These are phyloP conservation scores for Xenopus laevis DNA, from an alignment of 2,113 vertebrate species.

Conservation along the genomic window DNA sequence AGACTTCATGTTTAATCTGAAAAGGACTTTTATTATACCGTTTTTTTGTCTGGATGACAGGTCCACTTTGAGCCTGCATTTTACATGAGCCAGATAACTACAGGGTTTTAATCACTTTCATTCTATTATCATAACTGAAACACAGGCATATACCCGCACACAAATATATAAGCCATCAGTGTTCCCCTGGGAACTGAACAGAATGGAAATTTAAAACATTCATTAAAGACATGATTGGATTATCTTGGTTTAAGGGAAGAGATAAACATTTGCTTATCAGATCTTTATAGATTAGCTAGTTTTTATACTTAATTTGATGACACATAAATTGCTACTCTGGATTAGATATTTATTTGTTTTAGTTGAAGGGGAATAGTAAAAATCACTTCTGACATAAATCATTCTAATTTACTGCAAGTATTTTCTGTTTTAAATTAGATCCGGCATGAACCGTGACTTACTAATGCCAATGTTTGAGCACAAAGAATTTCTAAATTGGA, in stretches of 20 bases:
- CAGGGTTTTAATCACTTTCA: too few species aligned
- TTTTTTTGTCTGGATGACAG: too few species aligned
- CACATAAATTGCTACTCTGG: constrained; percentile 29
- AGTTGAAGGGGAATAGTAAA: constrained; percentile 29
- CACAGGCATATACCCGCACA: too few species aligned
- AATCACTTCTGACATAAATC: constrained; percentile 22
- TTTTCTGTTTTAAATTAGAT: constrained; percentile 23
- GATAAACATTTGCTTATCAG: constrained; percentile 34
- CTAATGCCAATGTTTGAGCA: constrained; percentile 40
- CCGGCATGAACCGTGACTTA: constrained; percentile 29
- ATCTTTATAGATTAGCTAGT: constrained; percentile 23
- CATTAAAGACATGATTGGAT: constrained; percentile 35
- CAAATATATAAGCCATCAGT: too few species aligned
- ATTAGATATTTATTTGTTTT: constrained; percentile 38
- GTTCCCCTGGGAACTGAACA: too few species aligned
- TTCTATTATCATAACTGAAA: too few species aligned
- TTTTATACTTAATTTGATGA: constrained; percentile 26
- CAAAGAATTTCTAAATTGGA: constrained; percentile 34
- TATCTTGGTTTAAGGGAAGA: constrained; percentile 33
- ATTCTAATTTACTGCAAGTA: constrained; percentile 41
- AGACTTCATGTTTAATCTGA: too few species aligned
- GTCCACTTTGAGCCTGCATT: too few species aligned
- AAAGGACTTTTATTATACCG: too few species aligned
- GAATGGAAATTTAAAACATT: constrained; percentile 22
- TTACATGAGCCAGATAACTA: too few species aligned